Conservation (phyloP, 2,113 vertebrate species). For the Mola mola region DNA sequence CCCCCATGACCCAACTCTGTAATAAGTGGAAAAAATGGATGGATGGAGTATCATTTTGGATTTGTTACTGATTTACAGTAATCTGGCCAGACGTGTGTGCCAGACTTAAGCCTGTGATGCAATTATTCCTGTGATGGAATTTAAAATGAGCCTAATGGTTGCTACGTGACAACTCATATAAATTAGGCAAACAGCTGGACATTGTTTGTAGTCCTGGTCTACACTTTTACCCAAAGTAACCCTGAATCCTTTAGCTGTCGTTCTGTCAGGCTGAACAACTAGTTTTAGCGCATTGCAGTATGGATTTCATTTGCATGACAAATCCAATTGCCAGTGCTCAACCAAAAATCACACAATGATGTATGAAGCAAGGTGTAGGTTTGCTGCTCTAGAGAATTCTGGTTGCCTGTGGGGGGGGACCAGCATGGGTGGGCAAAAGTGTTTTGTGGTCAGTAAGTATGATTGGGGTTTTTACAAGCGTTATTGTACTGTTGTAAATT, state of each 20-base stretch:
- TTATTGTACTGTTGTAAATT: slow-evolving; percentile 17
- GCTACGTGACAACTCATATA: neutral
- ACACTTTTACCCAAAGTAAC: neutral
- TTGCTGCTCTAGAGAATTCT: slow-evolving; percentile 13
- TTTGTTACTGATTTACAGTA: too few species aligned
- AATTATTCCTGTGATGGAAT: neutral
- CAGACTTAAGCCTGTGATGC: neutral
- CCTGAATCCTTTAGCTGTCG: neutral
- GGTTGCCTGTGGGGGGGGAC: slow-evolving; percentile 46
- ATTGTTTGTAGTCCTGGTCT: neutral
- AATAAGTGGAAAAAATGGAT: too few species aligned
- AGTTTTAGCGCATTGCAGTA: neutral
- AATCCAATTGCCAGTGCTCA: too few species aligned
- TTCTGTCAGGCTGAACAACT: neutral
- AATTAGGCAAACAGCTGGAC: slow-evolving; percentile 19
- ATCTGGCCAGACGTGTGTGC: neutral
- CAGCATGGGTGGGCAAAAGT: slow-evolving; percentile 53
- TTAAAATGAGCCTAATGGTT: neutral
- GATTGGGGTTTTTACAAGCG: slow-evolving; percentile 19
- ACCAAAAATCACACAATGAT: neutral
- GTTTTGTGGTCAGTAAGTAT: slow-evolving; percentile 25
- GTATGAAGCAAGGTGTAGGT: slow-evolving; percentile 6
- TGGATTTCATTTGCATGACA: too few species aligned
- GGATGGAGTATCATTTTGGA: too few species aligned
- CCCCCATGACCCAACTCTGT: too few species aligned